These are phyloP conservation scores for Bubalus kerabau DNA, from an alignment of 2,113 vertebrate species.

Conservation along the genomic window DNA sequence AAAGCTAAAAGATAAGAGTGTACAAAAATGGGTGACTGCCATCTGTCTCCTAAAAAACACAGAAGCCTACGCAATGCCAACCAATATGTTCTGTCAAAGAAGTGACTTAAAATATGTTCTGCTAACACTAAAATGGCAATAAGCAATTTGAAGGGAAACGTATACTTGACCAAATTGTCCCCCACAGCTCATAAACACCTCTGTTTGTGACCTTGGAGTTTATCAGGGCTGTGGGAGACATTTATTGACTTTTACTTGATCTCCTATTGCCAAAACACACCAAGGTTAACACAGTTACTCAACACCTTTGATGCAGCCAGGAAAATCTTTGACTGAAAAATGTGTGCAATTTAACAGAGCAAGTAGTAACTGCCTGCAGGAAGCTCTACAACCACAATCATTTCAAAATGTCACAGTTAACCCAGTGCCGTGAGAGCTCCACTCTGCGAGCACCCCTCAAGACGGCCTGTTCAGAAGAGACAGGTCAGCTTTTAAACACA, in stretches of 20 bases:
- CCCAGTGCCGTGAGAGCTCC: background rate
- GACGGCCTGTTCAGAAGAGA: background rate
- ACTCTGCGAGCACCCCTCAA: background rate
- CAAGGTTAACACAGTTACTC: constrained; percentile 74
- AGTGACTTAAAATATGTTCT: constrained; percentile 67
- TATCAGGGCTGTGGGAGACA: constrained; percentile 60
- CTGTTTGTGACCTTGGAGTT: constrained; percentile 57
- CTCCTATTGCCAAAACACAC: constrained; percentile 69
- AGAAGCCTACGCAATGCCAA: constrained; percentile 43
- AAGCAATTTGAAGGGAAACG: constrained; percentile 65
- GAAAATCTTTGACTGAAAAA: constrained; percentile 69
- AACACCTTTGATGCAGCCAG: constrained; percentile 65
- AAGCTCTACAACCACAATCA: constrained; percentile 32
- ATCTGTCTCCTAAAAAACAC: constrained; percentile 67
- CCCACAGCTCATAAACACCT: constrained; percentile 41
- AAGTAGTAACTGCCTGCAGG: constrained; percentile 48
- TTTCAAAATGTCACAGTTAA: constrained; percentile 48
- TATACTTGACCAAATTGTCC: constrained; percentile 63
- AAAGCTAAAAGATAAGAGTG: constrained; percentile 63
- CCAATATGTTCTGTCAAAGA: constrained; percentile 62
- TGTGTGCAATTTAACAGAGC: constrained; percentile 54
- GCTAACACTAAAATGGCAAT: constrained; percentile 58
- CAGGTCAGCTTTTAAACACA: background rate
- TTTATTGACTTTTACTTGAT: constrained; percentile 72
- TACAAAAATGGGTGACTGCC: constrained; percentile 54